A percentile compares a stretch with the other conserved stretches of the same genome.
These are phyloP conservation scores for Limnephilus marmoratus DNA, from an alignment of 2,888 invertebrate species.

Conservation along the genomic window DNA sequence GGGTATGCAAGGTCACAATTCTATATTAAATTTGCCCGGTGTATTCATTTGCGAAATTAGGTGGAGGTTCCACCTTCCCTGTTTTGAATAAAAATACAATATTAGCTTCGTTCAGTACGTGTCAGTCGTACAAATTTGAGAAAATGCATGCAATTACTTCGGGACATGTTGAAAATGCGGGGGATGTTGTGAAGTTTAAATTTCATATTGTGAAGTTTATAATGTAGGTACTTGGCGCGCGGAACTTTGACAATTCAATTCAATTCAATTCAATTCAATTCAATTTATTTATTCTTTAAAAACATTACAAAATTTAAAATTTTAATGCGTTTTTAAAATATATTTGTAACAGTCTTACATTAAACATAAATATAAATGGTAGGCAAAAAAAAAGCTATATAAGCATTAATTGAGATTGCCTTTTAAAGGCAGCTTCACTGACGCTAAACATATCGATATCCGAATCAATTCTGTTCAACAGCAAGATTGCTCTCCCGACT, in stretches of 20 bases:
- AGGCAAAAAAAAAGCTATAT: too few relatives aligned
- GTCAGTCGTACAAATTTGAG: background rate
- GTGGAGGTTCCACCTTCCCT: background rate
- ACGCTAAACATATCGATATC: too few relatives aligned
- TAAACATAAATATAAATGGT: too few relatives aligned
- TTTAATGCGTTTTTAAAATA: too few relatives aligned
- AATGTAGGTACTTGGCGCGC: background rate
- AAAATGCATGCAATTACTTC: background rate
- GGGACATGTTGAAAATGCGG: background rate
- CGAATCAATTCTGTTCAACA: too few relatives aligned
- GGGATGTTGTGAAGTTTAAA: background rate
- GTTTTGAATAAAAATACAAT: constrained; percentile 8
- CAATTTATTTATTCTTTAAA: too few relatives aligned
- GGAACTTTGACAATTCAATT: background rate
- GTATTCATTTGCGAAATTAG: background rate
- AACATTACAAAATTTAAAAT: too few relatives aligned
- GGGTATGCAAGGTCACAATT: background rate
- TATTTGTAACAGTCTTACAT: too few relatives aligned
- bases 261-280: too few relatives aligned
- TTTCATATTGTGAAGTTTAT: constrained; percentile 1
- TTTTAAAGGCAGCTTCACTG: too few relatives aligned
- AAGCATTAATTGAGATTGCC: too few relatives aligned
- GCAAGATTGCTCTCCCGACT: too few relatives aligned
- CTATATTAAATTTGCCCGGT: background rate
- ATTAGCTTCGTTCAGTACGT: background rate